phyloP scores from a whole-genome alignment of 2,888 invertebrate genomes.

The Macrosiphum euphorbiae region DNA sequence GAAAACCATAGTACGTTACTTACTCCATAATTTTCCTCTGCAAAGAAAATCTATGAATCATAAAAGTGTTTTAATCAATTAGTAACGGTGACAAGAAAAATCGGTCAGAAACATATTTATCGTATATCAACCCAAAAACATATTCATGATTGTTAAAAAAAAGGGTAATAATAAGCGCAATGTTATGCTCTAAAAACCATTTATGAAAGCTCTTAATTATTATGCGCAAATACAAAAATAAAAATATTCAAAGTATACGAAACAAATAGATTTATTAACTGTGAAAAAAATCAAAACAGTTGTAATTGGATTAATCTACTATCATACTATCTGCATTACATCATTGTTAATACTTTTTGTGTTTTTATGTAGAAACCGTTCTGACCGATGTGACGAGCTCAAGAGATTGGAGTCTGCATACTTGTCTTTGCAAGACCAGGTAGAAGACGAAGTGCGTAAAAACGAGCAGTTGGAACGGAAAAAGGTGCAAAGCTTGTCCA shows the following conservation, averaged over 20 bases:
- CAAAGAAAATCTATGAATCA: too few relatives aligned
- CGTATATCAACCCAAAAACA: too few relatives aligned
- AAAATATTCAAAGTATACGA: not conserved
- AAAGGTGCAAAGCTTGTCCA: constrained; percentile 30
- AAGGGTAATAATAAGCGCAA: not conserved
- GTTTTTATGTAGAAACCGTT: constrained; percentile 17
- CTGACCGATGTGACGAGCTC: constrained; percentile 40
- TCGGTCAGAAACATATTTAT: too few relatives aligned
- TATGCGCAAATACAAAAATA: not conserved
- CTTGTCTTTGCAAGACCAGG: not conserved
- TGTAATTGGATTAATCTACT: not conserved
- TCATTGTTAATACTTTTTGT: not conserved
- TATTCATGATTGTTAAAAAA: too few relatives aligned
- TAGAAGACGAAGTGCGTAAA: not conserved
- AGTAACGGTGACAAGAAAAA: too few relatives aligned
- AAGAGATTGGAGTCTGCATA: constrained; percentile 36
- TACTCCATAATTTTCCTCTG: too few relatives aligned
- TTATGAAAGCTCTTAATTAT: not conserved
- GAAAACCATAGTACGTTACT: too few relatives aligned
- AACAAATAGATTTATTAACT: not conserved
- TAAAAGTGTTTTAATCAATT: too few relatives aligned
- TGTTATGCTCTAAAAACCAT: not conserved
- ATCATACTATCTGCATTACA: not conserved
- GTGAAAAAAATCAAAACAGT: not conserved
- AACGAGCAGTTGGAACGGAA: constrained; percentile 17